Percentiles rank a stretch among this genome's conserved stretches.
Conservation (phyloP, 1,140 invertebrate species). For the Babylonia areolata region DNA sequence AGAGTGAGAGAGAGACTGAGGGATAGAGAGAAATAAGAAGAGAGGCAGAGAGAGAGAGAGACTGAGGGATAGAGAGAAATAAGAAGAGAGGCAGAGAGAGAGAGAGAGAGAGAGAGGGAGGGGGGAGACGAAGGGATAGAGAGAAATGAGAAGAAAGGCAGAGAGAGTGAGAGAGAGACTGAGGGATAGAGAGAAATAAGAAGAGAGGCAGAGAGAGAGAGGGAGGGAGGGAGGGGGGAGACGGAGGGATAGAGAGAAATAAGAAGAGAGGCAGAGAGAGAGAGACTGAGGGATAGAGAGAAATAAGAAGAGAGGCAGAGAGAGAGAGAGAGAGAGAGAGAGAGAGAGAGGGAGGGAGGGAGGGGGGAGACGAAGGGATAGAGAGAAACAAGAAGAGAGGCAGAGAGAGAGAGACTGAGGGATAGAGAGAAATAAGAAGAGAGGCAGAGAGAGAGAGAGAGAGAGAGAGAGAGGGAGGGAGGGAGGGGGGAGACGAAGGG, state of each 20-base stretch:
- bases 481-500: too few relatives aligned
- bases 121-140: background rate
- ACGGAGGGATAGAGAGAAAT: background rate
- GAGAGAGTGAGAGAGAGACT: background rate
- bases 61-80: background rate
- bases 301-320: background rate
- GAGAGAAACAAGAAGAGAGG: too few relatives aligned
- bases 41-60: background rate
- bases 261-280: background rate
- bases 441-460: too few relatives aligned
- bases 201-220: background rate
- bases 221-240: background rate
- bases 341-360: background rate
- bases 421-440: too few relatives aligned
- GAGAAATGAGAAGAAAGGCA: background rate
- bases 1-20: background rate
- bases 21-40: background rate
- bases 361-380: background rate
- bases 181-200: background rate
- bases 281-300: background rate
- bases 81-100: background rate
- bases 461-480: too few relatives aligned
- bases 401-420: too few relatives aligned
- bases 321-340: background rate
- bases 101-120: constrained; percentile 7